Evolutionary conservation across 2,113 vertebrate genomes (phyloP).

Genomic region (Cettia cetti): DNA sequence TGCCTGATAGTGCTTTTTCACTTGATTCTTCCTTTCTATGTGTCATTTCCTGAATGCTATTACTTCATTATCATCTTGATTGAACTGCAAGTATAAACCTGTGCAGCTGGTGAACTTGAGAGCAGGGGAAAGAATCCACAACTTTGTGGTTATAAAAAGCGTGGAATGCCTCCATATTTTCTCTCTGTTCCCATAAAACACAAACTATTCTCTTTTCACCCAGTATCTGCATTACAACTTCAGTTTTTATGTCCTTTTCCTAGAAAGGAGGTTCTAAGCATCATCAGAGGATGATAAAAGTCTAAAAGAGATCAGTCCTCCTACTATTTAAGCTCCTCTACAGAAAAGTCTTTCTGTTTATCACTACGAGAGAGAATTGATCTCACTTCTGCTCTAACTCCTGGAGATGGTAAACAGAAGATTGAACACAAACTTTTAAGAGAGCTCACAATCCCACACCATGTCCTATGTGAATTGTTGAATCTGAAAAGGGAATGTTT

Average conservation of each 20-base stretch:
- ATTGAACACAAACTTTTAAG: background rate
- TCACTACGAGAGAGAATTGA: background rate
- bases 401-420: background rate
- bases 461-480: fast-evolving
- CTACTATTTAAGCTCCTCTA: background rate
- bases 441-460: background rate
- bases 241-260: background rate
- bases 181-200: background rate
- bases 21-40: background rate
- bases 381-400: background rate
- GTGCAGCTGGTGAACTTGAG: background rate
- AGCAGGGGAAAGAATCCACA: background rate
- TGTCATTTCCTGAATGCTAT: background rate
- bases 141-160: background rate
- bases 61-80: background rate
- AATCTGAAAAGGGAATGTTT: background rate
- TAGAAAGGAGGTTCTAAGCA: background rate
- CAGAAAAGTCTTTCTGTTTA: background rate
- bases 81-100: background rate
- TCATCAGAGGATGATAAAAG: background rate
- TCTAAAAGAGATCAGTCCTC: background rate
- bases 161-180: background rate
- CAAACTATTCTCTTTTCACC: background rate
- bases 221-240: background rate
- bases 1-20: background rate